Evolutionary conservation across 2,888 invertebrate genomes (phyloP).

Genomic region (Drosophila macrospina): DNA sequence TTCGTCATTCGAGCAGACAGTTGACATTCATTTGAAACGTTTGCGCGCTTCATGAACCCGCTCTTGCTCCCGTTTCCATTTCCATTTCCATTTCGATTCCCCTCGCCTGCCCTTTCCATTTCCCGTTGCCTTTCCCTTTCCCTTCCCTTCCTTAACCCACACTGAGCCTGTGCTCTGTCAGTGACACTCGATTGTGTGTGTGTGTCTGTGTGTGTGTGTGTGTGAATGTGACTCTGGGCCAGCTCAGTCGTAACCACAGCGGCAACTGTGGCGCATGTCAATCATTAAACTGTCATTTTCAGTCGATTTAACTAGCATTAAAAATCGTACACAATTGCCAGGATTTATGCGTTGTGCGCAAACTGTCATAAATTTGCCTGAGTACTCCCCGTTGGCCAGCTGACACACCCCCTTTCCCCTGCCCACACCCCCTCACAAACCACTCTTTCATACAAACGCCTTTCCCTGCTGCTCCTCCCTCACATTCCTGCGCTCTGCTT

Average conservation of each 20-base stretch:
- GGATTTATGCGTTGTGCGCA: conserved; percentile 76
- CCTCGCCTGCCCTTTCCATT: conserved; percentile 9
- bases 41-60: conserved; percentile 62
- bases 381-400: conserved; percentile 44
- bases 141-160: conserved; percentile 11
- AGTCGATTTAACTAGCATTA: conserved; percentile 83
- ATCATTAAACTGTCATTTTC: conserved; percentile 83
- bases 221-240: conserved; percentile 19
- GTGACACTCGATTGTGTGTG: conserved; percentile 10
- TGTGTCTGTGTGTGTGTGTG: too few species aligned
- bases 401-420: conserved; percentile 1
- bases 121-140: conserved; percentile 13
- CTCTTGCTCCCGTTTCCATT: conserved; percentile 11
- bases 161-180: conserved; percentile 8
- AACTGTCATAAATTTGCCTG: conserved; percentile 78
- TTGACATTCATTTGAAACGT: conserved; percentile 80
- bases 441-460: neutral
- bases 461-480: neutral
- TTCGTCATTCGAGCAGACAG: conserved; percentile 77
- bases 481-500: conserved; percentile 25
- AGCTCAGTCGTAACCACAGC: conserved; percentile 57
- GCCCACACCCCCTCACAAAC: too few species aligned
- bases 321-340: conserved; percentile 80
- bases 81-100: conserved; percentile 17
- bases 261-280: conserved; percentile 75